Conservation (phyloP, 2,113 vertebrate genomes). For the Carassius gibelio region DNA sequence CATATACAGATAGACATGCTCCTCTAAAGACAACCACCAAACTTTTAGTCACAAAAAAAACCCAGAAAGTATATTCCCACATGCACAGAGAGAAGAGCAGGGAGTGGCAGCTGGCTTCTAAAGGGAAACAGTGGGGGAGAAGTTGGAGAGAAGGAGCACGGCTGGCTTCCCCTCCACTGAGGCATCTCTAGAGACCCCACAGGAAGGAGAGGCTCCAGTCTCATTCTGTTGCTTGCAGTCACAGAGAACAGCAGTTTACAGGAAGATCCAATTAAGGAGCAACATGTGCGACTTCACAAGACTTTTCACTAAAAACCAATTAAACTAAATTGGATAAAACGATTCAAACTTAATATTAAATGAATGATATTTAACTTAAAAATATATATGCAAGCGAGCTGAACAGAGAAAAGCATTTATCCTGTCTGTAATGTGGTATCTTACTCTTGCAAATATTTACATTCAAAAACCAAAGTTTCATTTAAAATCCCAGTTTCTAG, state of each 20-base stretch:
- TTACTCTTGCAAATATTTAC: neutral
- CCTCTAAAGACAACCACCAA: neutral
- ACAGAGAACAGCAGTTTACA: neutral
- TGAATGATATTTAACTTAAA: neutral
- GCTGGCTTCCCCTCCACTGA: neutral
- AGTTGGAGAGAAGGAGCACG: neutral
- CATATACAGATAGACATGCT: slow-evolving; percentile 13
- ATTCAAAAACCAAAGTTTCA: slow-evolving; percentile 4
- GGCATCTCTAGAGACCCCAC: slow-evolving; percentile 16
- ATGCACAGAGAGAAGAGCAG: neutral
- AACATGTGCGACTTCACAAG: neutral
- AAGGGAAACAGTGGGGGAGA: neutral
- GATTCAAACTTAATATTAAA: neutral
- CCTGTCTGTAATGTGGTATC: slow-evolving; percentile 6
- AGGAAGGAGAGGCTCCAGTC: slow-evolving; percentile 22
- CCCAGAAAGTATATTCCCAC: neutral
- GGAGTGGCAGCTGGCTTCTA: neutral
- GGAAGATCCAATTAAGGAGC: slow-evolving; percentile 24
- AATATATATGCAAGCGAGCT: neutral
- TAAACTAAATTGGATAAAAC: neutral
- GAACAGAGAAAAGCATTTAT: slow-evolving; percentile 15
- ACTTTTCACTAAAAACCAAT: neutral
- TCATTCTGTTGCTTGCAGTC: slow-evolving; percentile 4
- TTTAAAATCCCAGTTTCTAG: neutral
- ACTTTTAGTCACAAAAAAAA: neutral